These are phyloP conservation scores for Sanderia malayensis DNA, from an alignment of 30 jellyfish, hydroid and myxozoan species.

Conservation along the genomic window DNA sequence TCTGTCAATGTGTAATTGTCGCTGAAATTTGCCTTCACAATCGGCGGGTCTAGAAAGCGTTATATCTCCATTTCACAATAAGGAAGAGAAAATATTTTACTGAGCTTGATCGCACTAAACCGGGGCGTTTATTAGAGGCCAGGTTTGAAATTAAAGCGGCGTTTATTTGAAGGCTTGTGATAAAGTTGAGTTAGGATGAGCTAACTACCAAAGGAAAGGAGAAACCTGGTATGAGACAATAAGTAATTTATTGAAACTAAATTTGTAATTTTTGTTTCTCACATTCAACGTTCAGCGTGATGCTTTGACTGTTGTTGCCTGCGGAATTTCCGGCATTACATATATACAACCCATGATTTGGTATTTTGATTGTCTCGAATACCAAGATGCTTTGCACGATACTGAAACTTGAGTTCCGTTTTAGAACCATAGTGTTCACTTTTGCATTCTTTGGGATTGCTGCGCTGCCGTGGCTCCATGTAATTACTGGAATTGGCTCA, in stretches of 20 bases:
- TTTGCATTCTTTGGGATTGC: neutral
- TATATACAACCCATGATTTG: slow-evolving; percentile 16
- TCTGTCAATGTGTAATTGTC: neutral
- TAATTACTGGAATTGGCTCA: slow-evolving; percentile 31
- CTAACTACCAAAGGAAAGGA: too few relatives aligned
- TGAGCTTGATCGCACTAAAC: too few relatives aligned
- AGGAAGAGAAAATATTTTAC: too few relatives aligned
- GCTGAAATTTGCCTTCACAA: neutral
- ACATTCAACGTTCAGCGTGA: slow-evolving; percentile 4
- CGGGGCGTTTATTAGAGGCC: too few relatives aligned
- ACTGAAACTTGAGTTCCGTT: slow-evolving; percentile 25
- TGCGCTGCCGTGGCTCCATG: slow-evolving; percentile 14
- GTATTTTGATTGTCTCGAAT: neutral
- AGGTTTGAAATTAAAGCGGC: too few relatives aligned
- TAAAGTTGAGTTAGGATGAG: too few relatives aligned
- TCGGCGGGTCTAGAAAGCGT: neutral
- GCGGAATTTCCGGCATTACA: slow-evolving; percentile 17
- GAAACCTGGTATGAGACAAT: too few relatives aligned
- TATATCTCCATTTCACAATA: too few relatives aligned
- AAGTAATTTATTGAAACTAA: too few relatives aligned
- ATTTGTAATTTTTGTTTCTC: too few relatives aligned
- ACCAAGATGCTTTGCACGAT: slow-evolving; percentile 6
- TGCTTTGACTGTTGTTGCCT: neutral
- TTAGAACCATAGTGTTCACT: neutral
- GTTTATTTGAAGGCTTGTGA: too few relatives aligned